Evolutionary conservation across 2,888 invertebrate genomes (phyloP), one percentile per base, ranked within the genome.

Genomic region (Cephus pygmeus): DNA sequence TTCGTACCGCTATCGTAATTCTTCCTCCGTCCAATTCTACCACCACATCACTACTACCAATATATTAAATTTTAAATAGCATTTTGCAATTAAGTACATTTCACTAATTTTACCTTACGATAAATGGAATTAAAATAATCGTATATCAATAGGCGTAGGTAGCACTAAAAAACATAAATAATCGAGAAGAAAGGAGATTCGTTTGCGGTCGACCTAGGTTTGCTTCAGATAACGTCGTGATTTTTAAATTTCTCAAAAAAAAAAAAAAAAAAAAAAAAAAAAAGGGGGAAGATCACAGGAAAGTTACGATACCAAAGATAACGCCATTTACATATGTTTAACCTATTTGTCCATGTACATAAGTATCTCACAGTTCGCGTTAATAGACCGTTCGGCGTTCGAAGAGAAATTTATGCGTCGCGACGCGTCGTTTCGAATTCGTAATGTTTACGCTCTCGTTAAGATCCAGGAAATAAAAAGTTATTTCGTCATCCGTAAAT

Each of bases 31-130:
- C 77, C 76, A 77, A 77, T 80, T 81, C 79, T 82, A 83, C 83
- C 82, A 83, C 83, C 81, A 83, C 82, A 81, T 81, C 79, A 77
- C 83, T 83, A 84, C 83, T 83, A 85, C 82, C 40, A 82, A 82
- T 84, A 84, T 83, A 82, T 84, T 82, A 81, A 84, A 82, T 84
- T 83, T 83, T 83, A 83, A 81, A 83, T 82, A 84, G 82, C 82
- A 79, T 85, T 83, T 81, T 81, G 77, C 40, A 81, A 83, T 85
- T 81, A 81, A 83, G 81, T 84, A 83, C 78, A 82, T 81, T 80
- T 78, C 80, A 81, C 80, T 80, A 83, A 79, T 71, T 80, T 83
- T 82, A 77, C 75, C 79, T 81, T 80, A 83, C 30, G 75, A 80
- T 80, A 81, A 81, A 75, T 81, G 79, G 80, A 80, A 82, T 81